Percentiles rank a stretch among this genome's conserved stretches.
phyloP scores from a whole-genome alignment of 1,140 invertebrate genomes.

The Sitophilus oryzae region DNA sequence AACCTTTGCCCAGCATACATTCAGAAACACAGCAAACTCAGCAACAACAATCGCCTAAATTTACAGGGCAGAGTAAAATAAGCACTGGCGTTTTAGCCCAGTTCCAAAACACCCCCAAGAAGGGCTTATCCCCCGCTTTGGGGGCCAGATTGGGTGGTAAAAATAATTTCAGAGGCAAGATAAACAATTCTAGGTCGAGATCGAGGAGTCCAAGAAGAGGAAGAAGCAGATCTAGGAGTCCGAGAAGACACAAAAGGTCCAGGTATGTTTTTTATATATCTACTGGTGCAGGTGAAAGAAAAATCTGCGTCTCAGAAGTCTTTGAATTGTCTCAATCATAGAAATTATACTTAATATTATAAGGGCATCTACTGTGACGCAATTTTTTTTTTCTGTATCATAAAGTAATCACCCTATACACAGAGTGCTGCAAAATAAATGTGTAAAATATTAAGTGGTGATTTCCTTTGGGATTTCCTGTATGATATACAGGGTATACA shows the following conservation, averaged over 20 bases:
- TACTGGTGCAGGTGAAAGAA: no score
- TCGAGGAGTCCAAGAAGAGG: conserved; percentile 44
- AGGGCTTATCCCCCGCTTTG: conserved; percentile 50
- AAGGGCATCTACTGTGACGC: no score
- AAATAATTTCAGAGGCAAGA: conserved; percentile 42
- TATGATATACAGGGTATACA: no score
- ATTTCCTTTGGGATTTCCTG: no score
- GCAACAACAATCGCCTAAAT: conserved; percentile 14
- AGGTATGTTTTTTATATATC: conserved; percentile 13
- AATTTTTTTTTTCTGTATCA: no score
- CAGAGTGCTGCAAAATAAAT: no score
- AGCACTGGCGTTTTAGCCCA: conserved; percentile 48
- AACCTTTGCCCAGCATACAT: conserved; percentile 80
- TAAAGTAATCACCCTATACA: no score
- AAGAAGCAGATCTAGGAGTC: conserved; percentile 47
- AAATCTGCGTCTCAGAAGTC: no score
- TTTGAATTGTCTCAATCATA: no score
- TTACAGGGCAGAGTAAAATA: conserved; percentile 50
- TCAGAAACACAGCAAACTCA: conserved; percentile 49
- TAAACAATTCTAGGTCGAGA: conserved; percentile 40
- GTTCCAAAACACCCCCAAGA: conserved; percentile 45
- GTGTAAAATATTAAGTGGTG: no score
- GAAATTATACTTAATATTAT: no score
- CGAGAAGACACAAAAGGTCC: conserved; percentile 18
- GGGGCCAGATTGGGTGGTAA: conserved; percentile 51